Evolutionary conservation across 2,888 invertebrate genomes (phyloP).

Genomic region (Agrotis exclamationis): DNA sequence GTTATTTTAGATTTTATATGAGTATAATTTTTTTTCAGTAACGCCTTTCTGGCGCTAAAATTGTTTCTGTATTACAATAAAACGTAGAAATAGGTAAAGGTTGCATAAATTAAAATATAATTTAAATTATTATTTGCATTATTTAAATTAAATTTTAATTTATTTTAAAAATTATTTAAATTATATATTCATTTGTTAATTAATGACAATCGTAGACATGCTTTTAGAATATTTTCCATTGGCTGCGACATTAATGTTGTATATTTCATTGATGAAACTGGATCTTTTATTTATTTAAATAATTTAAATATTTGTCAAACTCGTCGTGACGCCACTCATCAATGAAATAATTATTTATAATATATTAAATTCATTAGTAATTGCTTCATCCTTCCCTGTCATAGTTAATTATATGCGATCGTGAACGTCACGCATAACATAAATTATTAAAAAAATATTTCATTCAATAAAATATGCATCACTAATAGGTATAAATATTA

Average conservation of each 20-base stretch:
- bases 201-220: conserved; percentile 4
- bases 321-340: neutral
- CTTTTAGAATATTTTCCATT: neutral
- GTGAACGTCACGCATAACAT: neutral
- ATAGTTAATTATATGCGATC: neutral
- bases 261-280: conserved; percentile 30
- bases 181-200: neutral
- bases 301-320: conserved; percentile 1
- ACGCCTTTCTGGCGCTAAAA: no score
- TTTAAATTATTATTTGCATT: neutral
- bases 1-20: no score
- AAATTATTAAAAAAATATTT: neutral
- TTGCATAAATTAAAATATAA: no score
- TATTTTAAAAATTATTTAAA: no score
- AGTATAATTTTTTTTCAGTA: no score
- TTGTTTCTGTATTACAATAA: no score
- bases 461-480: neutral
- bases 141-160: conserved; percentile 10
- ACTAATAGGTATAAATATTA: neutral
- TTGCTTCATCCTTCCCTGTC: conserved; percentile 15
- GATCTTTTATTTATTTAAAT: neutral
- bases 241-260: neutral
- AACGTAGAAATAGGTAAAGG: no score
- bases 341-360: conserved; percentile 3
- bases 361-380: neutral